phyloP scores from a whole-genome alignment of 2,797 vertebrate species.

The Halcyon leucocephala region DNA sequence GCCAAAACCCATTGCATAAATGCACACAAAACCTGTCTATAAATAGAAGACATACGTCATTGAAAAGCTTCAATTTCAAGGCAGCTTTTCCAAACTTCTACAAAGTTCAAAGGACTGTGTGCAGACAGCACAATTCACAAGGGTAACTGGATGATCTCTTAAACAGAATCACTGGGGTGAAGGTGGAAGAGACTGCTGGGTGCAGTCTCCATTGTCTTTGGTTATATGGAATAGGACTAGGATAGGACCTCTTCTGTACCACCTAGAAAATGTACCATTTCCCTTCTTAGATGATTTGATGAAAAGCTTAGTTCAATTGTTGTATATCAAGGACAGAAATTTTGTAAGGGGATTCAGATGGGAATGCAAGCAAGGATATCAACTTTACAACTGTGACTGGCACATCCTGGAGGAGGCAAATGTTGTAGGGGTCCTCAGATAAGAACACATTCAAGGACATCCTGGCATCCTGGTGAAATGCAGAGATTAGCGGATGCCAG shows the following conservation, averaged over 20 bases:
- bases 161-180: background rate
- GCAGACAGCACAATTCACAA: background rate
- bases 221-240: background rate
- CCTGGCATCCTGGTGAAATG: too few species aligned
- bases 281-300: background rate
- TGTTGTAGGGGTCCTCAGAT: too few species aligned
- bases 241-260: background rate
- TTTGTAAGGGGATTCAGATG: too few species aligned
- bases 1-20: too few species aligned
- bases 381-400: too few species aligned
- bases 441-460: too few species aligned
- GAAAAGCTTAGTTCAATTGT: too few species aligned
- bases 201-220: background rate
- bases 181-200: background rate
- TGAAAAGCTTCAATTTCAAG: background rate
- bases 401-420: too few species aligned
- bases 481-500: too few species aligned
- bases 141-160: background rate
- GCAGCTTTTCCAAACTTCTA: background rate
- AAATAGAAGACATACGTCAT: background rate
- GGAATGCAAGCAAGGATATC: too few species aligned
- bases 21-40: background rate
- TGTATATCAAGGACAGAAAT: too few species aligned
- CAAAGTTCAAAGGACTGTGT: background rate
- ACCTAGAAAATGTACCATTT: background rate